A percentile compares a stretch with the other conserved stretches of the same genome.
Conservation (phyloP, 2,113 vertebrate genomes). For the Varanus komodoensis region DNA sequence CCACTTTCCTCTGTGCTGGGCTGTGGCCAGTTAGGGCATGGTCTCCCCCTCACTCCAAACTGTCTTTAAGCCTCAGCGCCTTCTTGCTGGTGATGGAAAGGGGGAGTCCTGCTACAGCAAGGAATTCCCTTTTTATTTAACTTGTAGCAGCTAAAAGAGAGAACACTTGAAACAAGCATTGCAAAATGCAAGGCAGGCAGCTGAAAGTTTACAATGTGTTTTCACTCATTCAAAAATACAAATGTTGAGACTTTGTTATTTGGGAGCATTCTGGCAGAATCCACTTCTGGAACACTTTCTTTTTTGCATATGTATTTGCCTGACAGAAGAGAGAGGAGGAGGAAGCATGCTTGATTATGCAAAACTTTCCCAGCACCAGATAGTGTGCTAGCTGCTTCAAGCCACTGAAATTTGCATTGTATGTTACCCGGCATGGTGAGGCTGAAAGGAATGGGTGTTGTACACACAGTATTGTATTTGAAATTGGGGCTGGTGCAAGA, state of each 20-base stretch:
- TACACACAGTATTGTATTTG: background rate
- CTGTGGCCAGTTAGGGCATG: background rate
- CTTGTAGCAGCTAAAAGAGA: too few species aligned
- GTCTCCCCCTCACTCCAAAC: background rate
- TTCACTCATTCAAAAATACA: background rate
- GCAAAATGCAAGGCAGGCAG: background rate
- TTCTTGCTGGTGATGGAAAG: background rate
- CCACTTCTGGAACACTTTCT: background rate
- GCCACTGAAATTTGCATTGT: background rate
- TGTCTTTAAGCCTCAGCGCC: background rate
- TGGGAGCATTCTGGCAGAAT: background rate
- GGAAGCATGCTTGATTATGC: too few species aligned
- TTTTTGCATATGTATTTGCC: too few species aligned
- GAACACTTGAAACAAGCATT: background rate
- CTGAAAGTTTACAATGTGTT: background rate
- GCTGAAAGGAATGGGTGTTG: background rate
- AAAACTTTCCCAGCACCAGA: too few species aligned
- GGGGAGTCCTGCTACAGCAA: background rate
- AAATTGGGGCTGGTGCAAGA: background rate
- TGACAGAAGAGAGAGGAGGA: too few species aligned
- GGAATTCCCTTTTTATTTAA: background rate
- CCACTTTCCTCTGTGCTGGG: background rate
- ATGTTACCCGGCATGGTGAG: background rate
- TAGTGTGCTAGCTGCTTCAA: background rate
- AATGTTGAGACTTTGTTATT: background rate